These are phyloP conservation scores for Cyclina sinensis DNA, from an alignment of 1,140 invertebrate species.

Conservation along the genomic window DNA sequence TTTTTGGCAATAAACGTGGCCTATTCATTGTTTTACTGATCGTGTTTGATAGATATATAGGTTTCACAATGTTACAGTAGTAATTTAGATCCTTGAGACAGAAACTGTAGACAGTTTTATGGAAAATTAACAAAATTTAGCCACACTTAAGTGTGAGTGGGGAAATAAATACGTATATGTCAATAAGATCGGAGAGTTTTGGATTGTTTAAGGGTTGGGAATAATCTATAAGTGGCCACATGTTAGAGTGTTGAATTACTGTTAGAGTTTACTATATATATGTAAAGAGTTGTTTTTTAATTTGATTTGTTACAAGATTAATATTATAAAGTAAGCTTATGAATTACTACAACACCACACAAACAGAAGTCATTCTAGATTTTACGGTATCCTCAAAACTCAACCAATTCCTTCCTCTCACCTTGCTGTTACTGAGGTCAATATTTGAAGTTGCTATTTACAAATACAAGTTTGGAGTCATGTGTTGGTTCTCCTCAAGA, in stretches of 20 bases:
- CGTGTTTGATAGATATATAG: slow-evolving; percentile 13
- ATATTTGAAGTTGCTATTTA: too few species aligned
- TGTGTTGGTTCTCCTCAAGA: too few species aligned
- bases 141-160: not conserved
- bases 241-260: not conserved
- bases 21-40: not conserved
- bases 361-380: too few species aligned
- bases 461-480: too few species aligned
- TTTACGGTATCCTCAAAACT: too few species aligned
- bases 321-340: too few species aligned
- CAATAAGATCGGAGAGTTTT: slow-evolving; percentile 40
- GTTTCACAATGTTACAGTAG: not conserved
- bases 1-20: not conserved
- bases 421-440: too few species aligned
- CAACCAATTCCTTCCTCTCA: too few species aligned
- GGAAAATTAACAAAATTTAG: slow-evolving; percentile 48
- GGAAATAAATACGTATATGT: slow-evolving; percentile 52
- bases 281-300: too few species aligned
- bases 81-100: not conserved
- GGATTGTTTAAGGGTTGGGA: slow-evolving; percentile 13
- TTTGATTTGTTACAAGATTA: too few species aligned
- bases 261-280: not conserved
- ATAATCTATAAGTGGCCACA: slow-evolving; percentile 48
- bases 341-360: too few species aligned
- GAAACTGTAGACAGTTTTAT: slow-evolving; percentile 44